Evolutionary conservation across 2,888 invertebrate genomes (phyloP), one percentile per base, ranked within the genome.

Genomic region (Yponomeuta cagnagella): DNA sequence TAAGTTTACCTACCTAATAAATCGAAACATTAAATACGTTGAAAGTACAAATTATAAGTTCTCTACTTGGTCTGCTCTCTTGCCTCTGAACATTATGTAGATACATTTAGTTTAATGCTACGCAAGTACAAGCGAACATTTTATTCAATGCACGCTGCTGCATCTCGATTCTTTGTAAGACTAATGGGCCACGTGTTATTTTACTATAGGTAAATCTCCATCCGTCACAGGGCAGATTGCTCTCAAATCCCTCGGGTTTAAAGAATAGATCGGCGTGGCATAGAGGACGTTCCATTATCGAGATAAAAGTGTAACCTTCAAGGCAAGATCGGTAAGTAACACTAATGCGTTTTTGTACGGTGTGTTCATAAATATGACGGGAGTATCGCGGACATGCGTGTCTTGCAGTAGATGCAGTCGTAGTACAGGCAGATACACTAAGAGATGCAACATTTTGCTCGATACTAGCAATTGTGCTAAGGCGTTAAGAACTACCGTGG

Each of bases 291-390:
- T 12, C 72, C 79, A 82, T 83, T 84, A 83, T 85, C 81, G 82
- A 80, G 80, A 84, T 84, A 86, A 83, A 88, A 80, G 75, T 79
- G 79, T 79, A 80, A 80, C 79, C 82, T 80, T 81, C 77, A 77
- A 77, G 76, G 79, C 77, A 78, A 80, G 65, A 65, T 65, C 10
- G 65, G 76, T 83, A 83, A 82, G 82, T 84, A 83, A 82, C 80
- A 82, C 82, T 87, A 86, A 87, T 87, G 88, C 82, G 77, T 87
- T 87, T 86, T 82, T 84, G 84, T 87, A 83, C 80, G 83, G 82
- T 79, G 77, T 77, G 77, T 77, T 80, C 81, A 86, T 87, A 86
- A 87, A 87, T 83, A 87, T 86, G 84, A 84, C 80, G 52, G 15
- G 15, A 12, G 78, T 84, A 84, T 83, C 84, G 80, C 77, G 78